A percentile compares a stretch with the other conserved stretches of the same genome.
These are phyloP conservation scores for Turritopsis dohrnii DNA, from an alignment of 30 jellyfish, hydroid and myxozoan species.

Conservation along the genomic window DNA sequence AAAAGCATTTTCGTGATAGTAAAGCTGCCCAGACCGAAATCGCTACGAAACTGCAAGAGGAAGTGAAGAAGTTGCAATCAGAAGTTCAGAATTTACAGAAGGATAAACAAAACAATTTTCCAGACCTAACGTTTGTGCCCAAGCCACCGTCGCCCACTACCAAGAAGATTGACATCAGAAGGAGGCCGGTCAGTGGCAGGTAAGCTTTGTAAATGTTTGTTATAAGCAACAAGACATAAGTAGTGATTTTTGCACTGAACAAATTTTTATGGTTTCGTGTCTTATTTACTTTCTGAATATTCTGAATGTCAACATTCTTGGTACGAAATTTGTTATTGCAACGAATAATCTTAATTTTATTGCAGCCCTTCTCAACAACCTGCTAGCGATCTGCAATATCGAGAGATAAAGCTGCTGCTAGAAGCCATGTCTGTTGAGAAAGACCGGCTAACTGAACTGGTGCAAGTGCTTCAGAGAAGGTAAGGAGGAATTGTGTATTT, in stretches of 20 bases:
- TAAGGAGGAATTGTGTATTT: neutral
- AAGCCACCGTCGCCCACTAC: neutral
- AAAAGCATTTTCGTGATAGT: neutral
- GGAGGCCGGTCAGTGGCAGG: neutral
- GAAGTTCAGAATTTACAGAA: neutral
- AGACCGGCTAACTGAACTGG: slow-evolving; percentile 64
- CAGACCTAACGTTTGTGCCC: neutral
- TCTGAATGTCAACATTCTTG: no score
- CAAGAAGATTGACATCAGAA: neutral
- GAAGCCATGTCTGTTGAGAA: slow-evolving; percentile 83
- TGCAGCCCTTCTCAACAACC: neutral
- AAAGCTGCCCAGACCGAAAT: neutral
- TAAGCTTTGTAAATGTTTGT: neutral
- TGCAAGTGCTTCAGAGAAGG: slow-evolving; percentile 70
- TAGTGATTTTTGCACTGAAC: no score
- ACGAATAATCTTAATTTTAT: neutral
- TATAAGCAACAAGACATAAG: neutral
- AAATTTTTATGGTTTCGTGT: no score
- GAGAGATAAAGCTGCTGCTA: slow-evolving; percentile 43
- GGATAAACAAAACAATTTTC: neutral
- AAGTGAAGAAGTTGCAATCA: neutral
- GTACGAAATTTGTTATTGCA: no score
- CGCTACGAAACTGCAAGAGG: neutral
- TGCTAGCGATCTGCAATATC: slow-evolving; percentile 39
- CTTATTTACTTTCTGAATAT: no score